phyloP scores from a whole-genome alignment of 2,888 invertebrate species.

The Drosophila hamatofila region DNA sequence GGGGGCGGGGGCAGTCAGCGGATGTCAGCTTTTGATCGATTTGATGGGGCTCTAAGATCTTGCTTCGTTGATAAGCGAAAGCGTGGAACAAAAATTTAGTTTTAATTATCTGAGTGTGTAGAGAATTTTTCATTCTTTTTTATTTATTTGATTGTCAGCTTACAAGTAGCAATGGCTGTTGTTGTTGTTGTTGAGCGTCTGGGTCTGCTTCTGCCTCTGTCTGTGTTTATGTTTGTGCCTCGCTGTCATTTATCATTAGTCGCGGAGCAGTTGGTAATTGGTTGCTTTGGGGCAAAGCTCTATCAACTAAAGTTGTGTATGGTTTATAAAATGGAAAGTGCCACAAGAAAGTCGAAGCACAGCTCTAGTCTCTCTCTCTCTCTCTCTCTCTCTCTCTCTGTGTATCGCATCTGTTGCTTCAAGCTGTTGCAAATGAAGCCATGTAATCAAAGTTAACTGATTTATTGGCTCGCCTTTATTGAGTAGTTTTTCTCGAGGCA shows the following conservation, averaged over 20 bases:
- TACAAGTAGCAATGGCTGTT: slow-evolving; percentile 19
- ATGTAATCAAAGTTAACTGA: slow-evolving; percentile 31
- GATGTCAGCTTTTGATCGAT: slow-evolving; percentile 72
- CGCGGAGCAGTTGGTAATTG: slow-evolving; percentile 52
- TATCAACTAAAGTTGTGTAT: slow-evolving; percentile 13
- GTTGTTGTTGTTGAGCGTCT: slow-evolving; percentile 14
- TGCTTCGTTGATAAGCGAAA: slow-evolving; percentile 69
- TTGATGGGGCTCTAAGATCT: slow-evolving; percentile 57
- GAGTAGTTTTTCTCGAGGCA: not conserved
- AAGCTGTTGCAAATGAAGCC: slow-evolving; percentile 32
- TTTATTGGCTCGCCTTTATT: slow-evolving; percentile 22
- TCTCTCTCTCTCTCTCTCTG: not conserved
- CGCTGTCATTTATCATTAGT: slow-evolving; percentile 77
- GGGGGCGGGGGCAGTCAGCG: slow-evolving; percentile 10
- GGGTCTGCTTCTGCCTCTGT: slow-evolving; percentile 4
- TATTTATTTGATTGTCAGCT: slow-evolving; percentile 42
- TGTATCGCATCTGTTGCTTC: slow-evolving; percentile 29
- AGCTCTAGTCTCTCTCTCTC: slow-evolving; percentile 8
- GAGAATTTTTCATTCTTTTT: slow-evolving; percentile 35
- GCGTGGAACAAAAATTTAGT: slow-evolving; percentile 55
- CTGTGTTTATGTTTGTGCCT: slow-evolving; percentile 40
- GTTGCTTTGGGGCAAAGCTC: slow-evolving; percentile 35
- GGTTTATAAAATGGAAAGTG: slow-evolving; percentile 53
- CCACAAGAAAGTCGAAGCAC: slow-evolving; percentile 36
- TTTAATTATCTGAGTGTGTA: slow-evolving; percentile 56